Evolutionary conservation across 2,888 invertebrate genomes (phyloP).

Genomic region (Platerodrilus igneus): DNA sequence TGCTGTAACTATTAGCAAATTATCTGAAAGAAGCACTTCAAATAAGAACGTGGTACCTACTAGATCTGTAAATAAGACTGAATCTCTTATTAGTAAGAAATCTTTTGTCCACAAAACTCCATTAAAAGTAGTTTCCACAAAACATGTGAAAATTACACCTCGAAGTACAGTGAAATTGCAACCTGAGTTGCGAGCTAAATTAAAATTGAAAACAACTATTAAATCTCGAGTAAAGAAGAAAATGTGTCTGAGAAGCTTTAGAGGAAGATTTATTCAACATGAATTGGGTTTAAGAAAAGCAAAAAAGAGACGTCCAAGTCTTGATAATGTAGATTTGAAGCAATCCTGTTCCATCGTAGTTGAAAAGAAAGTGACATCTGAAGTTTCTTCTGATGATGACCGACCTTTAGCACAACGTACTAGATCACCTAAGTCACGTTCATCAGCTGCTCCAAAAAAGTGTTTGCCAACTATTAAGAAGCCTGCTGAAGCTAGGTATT

Average conservation of each 20-base stretch:
- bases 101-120: constrained; percentile 38
- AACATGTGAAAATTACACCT: constrained; percentile 42
- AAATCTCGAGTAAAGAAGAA: constrained; percentile 25
- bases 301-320: constrained; percentile 21
- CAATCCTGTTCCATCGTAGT: constrained; percentile 13
- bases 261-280: constrained; percentile 45
- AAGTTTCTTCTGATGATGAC: constrained; percentile 55
- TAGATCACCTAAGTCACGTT: constrained; percentile 18
- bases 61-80: constrained; percentile 48
- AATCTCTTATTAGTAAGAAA: constrained; percentile 43
- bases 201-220: constrained; percentile 37
- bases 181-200: constrained; percentile 39
- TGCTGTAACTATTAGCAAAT: constrained; percentile 47
- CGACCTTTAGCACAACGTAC: constrained; percentile 44
- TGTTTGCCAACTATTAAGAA: constrained; percentile 26
- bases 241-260: constrained; percentile 48
- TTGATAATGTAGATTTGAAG: constrained; percentile 12
- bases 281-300: constrained; percentile 38
- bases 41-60: constrained; percentile 50
- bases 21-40: constrained; percentile 45
- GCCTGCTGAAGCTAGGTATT: constrained; percentile 30
- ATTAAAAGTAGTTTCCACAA: constrained; percentile 43
- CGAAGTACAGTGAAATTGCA: constrained; percentile 21
- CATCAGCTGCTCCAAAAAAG: constrained; percentile 25
- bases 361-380: constrained; percentile 30